Percentiles rank a stretch among this genome's conserved stretches.
phyloP scores from a whole-genome alignment of 2,888 invertebrate genomes.

The Euplagia quadripunctaria region DNA sequence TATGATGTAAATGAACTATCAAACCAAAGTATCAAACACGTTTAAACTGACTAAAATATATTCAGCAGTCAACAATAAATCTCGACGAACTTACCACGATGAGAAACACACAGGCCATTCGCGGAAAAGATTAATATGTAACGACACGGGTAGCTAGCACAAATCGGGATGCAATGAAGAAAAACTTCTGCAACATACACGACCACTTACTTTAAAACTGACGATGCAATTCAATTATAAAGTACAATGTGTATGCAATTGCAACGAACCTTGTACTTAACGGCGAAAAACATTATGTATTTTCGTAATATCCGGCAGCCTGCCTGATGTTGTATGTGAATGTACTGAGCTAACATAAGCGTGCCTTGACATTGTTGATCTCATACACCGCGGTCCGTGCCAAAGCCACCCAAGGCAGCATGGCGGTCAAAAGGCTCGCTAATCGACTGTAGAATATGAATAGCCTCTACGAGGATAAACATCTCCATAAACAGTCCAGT shows the following conservation, averaged over 20 bases:
- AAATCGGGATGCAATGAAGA: slow-evolving; percentile 40
- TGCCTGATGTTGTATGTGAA: slow-evolving; percentile 23
- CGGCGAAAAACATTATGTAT: slow-evolving; percentile 30
- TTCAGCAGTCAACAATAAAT: slow-evolving; percentile 36
- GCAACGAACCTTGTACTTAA: slow-evolving; percentile 31
- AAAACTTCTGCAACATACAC: slow-evolving; percentile 42
- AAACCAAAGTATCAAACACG: not conserved
- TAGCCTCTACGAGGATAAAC: slow-evolving; percentile 56
- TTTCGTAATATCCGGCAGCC: slow-evolving; percentile 40
- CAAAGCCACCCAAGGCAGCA: slow-evolving; percentile 62
- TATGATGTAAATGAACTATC: not conserved
- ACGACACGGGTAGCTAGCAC: slow-evolving; percentile 37
- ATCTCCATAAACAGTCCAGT: slow-evolving; percentile 43
- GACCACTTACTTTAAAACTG: slow-evolving; percentile 42
- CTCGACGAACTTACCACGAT: slow-evolving; percentile 24
- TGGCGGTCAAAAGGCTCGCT: slow-evolving; percentile 55
- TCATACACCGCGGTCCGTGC: slow-evolving; percentile 67
- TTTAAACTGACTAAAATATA: slow-evolving; percentile 27
- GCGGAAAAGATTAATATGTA: slow-evolving; percentile 52
- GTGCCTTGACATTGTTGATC: slow-evolving; percentile 82
- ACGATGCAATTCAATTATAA: slow-evolving; percentile 39
- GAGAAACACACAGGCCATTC: slow-evolving; percentile 34
- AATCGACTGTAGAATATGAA: slow-evolving; percentile 60
- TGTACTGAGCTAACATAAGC: slow-evolving; percentile 69
- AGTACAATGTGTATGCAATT: slow-evolving; percentile 36